These are phyloP conservation scores for Entomobrya proxima DNA, from an alignment of 2,888 invertebrate species.

Conservation along the genomic window DNA sequence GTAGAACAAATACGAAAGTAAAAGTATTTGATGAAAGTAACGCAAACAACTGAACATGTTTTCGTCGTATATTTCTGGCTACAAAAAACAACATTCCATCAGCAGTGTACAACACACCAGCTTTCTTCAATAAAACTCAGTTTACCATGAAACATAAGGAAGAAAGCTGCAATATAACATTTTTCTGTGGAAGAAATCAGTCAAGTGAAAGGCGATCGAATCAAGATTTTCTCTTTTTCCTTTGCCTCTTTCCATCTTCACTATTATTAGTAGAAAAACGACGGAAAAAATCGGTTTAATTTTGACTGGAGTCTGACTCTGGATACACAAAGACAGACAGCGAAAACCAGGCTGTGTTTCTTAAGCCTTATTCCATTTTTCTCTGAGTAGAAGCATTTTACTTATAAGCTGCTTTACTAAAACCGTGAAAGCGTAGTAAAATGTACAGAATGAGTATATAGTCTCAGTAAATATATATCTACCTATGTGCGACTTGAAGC, in stretches of 20 bases:
- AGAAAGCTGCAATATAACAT: constrained; percentile 38
- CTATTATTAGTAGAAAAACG: constrained; percentile 28
- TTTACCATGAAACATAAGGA: constrained; percentile 62
- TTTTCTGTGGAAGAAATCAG: constrained; percentile 46
- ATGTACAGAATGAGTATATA: neutral
- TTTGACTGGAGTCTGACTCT: constrained; percentile 17
- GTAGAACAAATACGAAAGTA: neutral
- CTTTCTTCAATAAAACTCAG: constrained; percentile 60
- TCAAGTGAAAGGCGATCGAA: constrained; percentile 65
- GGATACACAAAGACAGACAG: neutral
- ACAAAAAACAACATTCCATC: neutral
- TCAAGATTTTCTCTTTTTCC: constrained; percentile 46
- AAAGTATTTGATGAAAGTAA: neutral
- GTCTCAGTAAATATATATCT: neutral
- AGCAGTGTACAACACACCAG: constrained; percentile 4
- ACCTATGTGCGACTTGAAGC: constrained; percentile 2
- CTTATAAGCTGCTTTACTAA: constrained; percentile 17
- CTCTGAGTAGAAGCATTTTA: neutral
- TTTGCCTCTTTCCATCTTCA: neutral
- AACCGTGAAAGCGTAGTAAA: neutral
- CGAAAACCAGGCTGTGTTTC: constrained; percentile 14
- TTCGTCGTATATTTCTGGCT: neutral
- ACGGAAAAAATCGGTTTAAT: constrained; percentile 33
- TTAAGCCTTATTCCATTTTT: constrained; percentile 19
- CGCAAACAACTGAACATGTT: constrained; percentile 13